Evolutionary conservation across 1,140 invertebrate species (phyloP).

Genomic region (Panagrolaimus sp.): DNA sequence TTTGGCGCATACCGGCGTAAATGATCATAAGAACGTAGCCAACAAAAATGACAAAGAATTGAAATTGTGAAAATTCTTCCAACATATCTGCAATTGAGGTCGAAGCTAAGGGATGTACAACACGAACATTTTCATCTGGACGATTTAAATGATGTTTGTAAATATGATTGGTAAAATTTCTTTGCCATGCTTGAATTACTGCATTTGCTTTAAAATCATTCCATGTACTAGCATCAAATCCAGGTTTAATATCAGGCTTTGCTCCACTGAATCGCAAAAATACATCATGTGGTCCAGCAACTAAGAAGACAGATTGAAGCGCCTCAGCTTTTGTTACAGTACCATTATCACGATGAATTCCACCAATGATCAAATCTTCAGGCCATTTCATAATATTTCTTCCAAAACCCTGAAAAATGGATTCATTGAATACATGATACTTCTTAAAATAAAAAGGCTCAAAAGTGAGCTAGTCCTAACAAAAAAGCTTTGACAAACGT

Average conservation of each 20-base stretch:
- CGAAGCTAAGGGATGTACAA: conserved; percentile 81
- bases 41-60: conserved; percentile 73
- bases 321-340: conserved; percentile 61
- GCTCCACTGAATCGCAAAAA: conserved; percentile 30
- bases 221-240: conserved; percentile 67
- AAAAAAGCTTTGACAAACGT: no score
- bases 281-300: conserved; percentile 60
- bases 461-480: no score
- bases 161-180: conserved; percentile 75
- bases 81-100: conserved; percentile 84
- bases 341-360: conserved; percentile 28
- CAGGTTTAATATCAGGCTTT: conserved; percentile 38
- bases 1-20: background rate
- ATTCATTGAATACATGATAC: no score
- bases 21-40: conserved; percentile 77
- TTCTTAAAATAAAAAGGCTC: no score
- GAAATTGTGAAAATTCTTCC: conserved; percentile 77
- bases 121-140: conserved; percentile 62
- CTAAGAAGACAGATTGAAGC: conserved; percentile 85
- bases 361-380: conserved; percentile 89
- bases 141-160: conserved; percentile 62
- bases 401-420: conserved; percentile 70
- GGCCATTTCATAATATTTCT: conserved; percentile 97
- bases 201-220: conserved; percentile 80
- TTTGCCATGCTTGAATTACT: conserved; percentile 85